A percentile compares a stretch with the other conserved stretches of the same genome.
phyloP scores from a whole-genome alignment of 2,797 vertebrate species.

The Microctenopoma lineatum region DNA sequence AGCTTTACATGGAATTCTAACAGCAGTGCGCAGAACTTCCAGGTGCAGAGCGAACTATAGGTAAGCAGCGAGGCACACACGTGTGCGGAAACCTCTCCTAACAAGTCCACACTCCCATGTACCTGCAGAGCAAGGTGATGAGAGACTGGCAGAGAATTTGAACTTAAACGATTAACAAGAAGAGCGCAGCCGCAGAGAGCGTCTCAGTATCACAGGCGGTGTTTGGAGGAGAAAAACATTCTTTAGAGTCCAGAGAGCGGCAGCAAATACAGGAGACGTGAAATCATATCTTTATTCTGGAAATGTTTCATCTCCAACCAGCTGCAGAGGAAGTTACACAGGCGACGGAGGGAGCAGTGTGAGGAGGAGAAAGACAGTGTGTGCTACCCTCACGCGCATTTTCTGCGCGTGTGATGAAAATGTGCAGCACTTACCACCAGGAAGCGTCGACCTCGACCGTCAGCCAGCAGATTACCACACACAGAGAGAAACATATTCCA shows the following conservation, averaged over 20 bases:
- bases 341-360: constrained; percentile 4
- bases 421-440: constrained; percentile 90
- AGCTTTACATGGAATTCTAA: not conserved
- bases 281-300: constrained; percentile 40
- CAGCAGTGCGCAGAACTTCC: no score
- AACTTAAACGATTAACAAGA: constrained; percentile 17
- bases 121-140: constrained; percentile 37
- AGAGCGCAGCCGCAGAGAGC: constrained; percentile 17
- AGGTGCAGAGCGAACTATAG: no score
- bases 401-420: no score
- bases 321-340: constrained; percentile 29
- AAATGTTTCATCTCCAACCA: constrained; percentile 27
- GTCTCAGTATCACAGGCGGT: constrained; percentile 30
- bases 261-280: constrained; percentile 54
- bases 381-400: no score
- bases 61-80: no score
- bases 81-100: constrained; percentile 22
- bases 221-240: constrained; percentile 42
- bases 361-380: no score
- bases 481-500: constrained; percentile 90
- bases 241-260: constrained; percentile 30
- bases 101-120: constrained; percentile 42
- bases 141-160: constrained; percentile 25
- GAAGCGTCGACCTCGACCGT: constrained; percentile 89
- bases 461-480: constrained; percentile 87